phyloP scores from a whole-genome alignment of 2,888 invertebrate species.

The Tetrapedia diversipes region DNA sequence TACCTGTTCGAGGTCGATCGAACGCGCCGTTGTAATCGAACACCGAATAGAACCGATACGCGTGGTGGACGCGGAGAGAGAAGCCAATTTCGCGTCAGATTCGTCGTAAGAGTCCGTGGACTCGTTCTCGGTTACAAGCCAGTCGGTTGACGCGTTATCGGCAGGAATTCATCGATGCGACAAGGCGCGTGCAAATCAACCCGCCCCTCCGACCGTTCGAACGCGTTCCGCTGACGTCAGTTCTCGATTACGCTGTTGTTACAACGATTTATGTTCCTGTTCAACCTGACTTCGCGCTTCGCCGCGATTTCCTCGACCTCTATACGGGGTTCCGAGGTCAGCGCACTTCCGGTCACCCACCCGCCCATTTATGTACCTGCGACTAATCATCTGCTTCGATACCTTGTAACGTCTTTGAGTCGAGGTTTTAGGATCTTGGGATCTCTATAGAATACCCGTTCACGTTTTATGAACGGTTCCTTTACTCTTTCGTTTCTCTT shows the following conservation, averaged over 20 bases:
- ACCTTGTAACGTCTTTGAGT: not conserved
- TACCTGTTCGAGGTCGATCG: slow-evolving; percentile 3
- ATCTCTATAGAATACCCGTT: too few relatives aligned
- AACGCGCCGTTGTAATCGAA: slow-evolving; percentile 17
- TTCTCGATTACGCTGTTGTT: slow-evolving; percentile 43
- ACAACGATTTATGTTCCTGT: slow-evolving; percentile 38
- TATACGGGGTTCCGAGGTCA: slow-evolving; percentile 22
- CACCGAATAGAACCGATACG: slow-evolving; percentile 13
- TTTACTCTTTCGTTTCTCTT: too few relatives aligned
- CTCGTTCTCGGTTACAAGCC: slow-evolving; percentile 41
- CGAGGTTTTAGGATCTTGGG: too few relatives aligned
- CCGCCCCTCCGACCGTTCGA: slow-evolving; percentile 8
- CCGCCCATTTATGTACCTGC: too few relatives aligned
- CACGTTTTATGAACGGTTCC: too few relatives aligned
- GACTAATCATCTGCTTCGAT: not conserved
- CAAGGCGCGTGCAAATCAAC: slow-evolving; percentile 36
- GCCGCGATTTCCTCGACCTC: slow-evolving; percentile 11
- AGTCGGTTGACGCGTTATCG: slow-evolving; percentile 44
- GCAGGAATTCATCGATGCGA: slow-evolving; percentile 21
- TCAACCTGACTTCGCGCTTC: slow-evolving; percentile 19
- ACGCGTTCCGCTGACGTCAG: slow-evolving; percentile 47
- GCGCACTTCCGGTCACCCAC: slow-evolving; percentile 29
- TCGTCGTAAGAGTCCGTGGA: slow-evolving; percentile 2
- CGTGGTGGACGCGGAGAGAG: not conserved
- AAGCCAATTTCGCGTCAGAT: slow-evolving; percentile 25